phyloP scores from a whole-genome alignment of 2,113 vertebrate genomes.

The Clupea harengus region DNA sequence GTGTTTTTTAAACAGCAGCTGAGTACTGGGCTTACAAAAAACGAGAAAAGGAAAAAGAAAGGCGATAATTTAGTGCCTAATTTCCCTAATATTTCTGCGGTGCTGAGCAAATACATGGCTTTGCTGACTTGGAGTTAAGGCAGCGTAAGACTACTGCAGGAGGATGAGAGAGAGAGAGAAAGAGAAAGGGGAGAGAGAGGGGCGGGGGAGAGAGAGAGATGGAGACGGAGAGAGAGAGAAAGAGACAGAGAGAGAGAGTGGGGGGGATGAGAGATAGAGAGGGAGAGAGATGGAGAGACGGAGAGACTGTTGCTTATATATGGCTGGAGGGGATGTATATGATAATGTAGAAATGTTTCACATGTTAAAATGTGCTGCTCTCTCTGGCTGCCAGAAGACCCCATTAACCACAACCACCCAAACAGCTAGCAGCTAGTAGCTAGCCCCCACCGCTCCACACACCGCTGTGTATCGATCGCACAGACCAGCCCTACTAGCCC shows the following conservation, averaged over 20 bases:
- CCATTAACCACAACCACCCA: background rate
- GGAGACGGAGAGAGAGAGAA: background rate
- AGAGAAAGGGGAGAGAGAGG: background rate
- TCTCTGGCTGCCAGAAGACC: background rate
- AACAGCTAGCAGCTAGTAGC: background rate
- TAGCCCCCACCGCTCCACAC: background rate
- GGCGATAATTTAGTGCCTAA: slow-evolving; percentile 61
- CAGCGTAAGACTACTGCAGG: background rate
- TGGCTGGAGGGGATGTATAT: background rate
- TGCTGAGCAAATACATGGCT: slow-evolving; percentile 7
- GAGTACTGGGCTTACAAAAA: slow-evolving; percentile 29
- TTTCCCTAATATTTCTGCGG: slow-evolving; percentile 64
- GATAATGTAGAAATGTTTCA: background rate
- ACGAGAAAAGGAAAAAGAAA: too few relatives aligned
- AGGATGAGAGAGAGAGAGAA: background rate
- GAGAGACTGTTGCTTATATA: background rate
- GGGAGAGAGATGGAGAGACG: too few relatives aligned
- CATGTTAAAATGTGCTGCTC: background rate
- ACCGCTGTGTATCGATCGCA: background rate
- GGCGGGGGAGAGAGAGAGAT: background rate
- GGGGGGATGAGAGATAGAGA: too few relatives aligned
- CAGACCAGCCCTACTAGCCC: background rate
- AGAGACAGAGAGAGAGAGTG: background rate
- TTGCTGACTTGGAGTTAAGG: background rate
- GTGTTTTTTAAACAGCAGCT: slow-evolving; percentile 21